phyloP scores from a whole-genome alignment of 2,113 vertebrate species.

The Rhinogobius similis region DNA sequence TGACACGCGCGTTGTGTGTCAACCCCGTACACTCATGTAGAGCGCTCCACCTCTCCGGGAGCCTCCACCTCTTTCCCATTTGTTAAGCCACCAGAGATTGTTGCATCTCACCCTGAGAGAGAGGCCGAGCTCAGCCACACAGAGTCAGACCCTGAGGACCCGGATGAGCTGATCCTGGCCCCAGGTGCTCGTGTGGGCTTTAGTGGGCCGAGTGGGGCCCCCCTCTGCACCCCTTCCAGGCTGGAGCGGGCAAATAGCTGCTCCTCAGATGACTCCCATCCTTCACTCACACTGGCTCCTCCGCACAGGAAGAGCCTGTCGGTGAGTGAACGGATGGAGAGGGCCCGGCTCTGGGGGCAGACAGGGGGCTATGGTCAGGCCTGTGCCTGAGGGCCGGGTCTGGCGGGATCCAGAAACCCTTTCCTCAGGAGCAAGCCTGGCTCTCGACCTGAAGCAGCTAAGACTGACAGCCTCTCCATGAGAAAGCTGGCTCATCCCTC shows the following conservation, averaged over 20 bases:
- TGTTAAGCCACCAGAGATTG: slow-evolving; percentile 86
- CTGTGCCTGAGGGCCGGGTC: slow-evolving; percentile 69
- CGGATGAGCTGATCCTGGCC: slow-evolving; percentile 74
- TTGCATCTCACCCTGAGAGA: slow-evolving; percentile 89
- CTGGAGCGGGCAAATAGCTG: slow-evolving; percentile 95
- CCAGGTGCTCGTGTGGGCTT: slow-evolving; percentile 61
- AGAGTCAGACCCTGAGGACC: slow-evolving; percentile 92
- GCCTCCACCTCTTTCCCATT: slow-evolving; percentile 80
- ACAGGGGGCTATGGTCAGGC: slow-evolving; percentile 63
- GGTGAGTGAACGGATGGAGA: slow-evolving; percentile 96
- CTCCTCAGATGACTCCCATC: slow-evolving; percentile 90
- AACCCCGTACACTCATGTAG: slow-evolving; percentile 82
- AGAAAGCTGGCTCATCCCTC: slow-evolving; percentile 89
- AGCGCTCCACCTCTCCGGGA: slow-evolving; percentile 87
- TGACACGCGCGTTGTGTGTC: slow-evolving; percentile 92
- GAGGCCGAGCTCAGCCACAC: slow-evolving; percentile 96
- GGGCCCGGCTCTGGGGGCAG: slow-evolving; percentile 82
- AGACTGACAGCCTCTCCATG: slow-evolving; percentile 90
- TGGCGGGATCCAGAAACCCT: slow-evolving; percentile 85
- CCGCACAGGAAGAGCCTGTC: slow-evolving; percentile 90
- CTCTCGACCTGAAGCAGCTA: slow-evolving; percentile 84
- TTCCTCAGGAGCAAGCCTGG: slow-evolving; percentile 95
- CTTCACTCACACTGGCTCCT: slow-evolving; percentile 82
- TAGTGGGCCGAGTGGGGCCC: slow-evolving; percentile 73
- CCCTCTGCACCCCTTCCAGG: slow-evolving; percentile 82